A percentile compares a stretch with the other conserved stretches of the same genome.
These are phyloP conservation scores for Hestina assimilis DNA, from an alignment of 1,140 invertebrate species.

Conservation along the genomic window DNA sequence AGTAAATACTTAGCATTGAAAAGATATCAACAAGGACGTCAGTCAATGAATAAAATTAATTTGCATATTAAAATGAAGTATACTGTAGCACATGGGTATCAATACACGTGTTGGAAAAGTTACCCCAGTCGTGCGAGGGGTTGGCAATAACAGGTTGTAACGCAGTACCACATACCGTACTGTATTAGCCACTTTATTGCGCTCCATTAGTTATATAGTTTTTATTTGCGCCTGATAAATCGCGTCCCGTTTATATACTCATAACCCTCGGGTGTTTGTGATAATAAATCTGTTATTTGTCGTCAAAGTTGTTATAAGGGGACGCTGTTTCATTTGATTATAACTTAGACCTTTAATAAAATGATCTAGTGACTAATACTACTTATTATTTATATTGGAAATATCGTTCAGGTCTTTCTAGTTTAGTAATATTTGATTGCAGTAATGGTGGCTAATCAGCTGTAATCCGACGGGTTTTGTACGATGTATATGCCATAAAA, in stretches of 20 bases:
- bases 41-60: too few species aligned
- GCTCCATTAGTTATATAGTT: constrained; percentile 24
- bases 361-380: too few species aligned
- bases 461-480: too few species aligned
- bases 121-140: constrained; percentile 15
- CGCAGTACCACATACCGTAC: constrained; percentile 17
- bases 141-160: constrained; percentile 26
- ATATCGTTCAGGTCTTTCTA: too few species aligned
- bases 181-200: constrained; percentile 21
- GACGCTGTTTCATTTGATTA: background rate
- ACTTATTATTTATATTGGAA: too few species aligned
- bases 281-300: constrained; percentile 23
- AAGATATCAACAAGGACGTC: too few species aligned
- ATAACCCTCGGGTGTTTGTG: background rate
- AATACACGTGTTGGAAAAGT: background rate
- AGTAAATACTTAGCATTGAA: too few species aligned
- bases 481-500: too few species aligned
- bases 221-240: constrained; percentile 27
- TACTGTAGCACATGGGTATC: background rate
- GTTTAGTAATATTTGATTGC: too few species aligned
- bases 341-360: background rate
- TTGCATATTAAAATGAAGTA: too few species aligned
- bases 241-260: constrained; percentile 21
- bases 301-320: background rate
- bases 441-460: too few species aligned